Evolutionary conservation across 2,888 invertebrate species (phyloP).

Genomic region (Opisthograptis luteolata): DNA sequence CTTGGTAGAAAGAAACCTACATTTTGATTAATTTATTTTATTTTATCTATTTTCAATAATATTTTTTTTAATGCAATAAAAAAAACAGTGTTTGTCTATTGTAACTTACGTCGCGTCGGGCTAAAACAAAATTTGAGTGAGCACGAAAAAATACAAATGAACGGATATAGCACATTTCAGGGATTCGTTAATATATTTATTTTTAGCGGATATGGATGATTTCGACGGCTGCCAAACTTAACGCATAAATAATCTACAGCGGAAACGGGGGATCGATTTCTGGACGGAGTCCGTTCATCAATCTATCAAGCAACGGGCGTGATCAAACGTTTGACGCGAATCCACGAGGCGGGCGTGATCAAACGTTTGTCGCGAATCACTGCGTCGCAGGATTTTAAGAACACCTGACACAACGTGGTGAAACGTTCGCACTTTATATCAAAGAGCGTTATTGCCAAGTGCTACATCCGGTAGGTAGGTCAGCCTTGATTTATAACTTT

Average conservation of each 20-base stretch:
- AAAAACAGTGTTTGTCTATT: no score
- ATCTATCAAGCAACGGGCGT: conserved; percentile 60
- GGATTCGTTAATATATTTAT: conserved; percentile 43
- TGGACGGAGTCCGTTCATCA: conserved; percentile 59
- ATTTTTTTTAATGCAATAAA: no score
- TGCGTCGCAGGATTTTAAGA: conserved; percentile 37
- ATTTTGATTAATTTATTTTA: no score
- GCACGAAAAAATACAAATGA: no score
- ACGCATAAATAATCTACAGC: conserved; percentile 58
- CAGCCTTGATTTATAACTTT: conserved; percentile 1
- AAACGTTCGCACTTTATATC: conserved; percentile 25
- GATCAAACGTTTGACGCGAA: conserved; percentile 73
- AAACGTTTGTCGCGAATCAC: conserved; percentile 67
- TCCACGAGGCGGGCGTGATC: conserved; percentile 57
- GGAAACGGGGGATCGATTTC: conserved; percentile 66
- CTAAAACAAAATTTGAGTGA: no score
- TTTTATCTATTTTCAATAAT: no score
- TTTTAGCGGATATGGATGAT: conserved; percentile 56
- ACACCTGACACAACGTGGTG: conserved; percentile 42
- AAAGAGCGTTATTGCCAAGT: conserved; percentile 28
- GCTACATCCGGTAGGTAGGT: conserved; percentile 15
- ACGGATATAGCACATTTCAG: conserved; percentile 21
- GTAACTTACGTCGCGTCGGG: no score
- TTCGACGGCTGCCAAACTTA: conserved; percentile 61
- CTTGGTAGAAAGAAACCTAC: no score